Conservation (phyloP, 2,113 vertebrate species). For the Ardeotis arabs region DNA sequence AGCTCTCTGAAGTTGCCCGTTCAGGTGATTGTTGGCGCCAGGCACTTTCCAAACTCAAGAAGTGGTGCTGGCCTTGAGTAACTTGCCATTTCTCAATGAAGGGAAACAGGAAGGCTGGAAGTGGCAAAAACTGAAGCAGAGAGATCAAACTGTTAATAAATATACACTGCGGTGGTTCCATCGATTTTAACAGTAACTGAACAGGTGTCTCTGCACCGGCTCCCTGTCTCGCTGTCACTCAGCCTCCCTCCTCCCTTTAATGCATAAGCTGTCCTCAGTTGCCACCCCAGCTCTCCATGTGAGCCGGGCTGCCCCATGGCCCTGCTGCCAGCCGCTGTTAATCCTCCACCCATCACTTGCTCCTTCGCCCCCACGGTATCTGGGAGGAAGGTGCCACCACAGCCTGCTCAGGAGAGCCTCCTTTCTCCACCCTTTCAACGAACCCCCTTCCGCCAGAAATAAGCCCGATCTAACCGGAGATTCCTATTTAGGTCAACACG, state of each 20-base stretch:
- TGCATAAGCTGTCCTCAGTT: background rate
- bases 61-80: background rate
- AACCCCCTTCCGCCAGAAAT: background rate
- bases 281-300: background rate
- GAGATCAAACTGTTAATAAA: background rate
- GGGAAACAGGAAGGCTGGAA: background rate
- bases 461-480: background rate
- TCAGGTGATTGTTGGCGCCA: background rate
- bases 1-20: background rate
- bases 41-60: background rate
- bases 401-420: background rate
- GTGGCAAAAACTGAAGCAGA: background rate
- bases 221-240: background rate
- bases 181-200: background rate
- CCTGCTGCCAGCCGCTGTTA: background rate
- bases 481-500: background rate
- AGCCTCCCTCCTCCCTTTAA: background rate
- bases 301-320: background rate
- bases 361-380: background rate
- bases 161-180: background rate
- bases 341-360: background rate
- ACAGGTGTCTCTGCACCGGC: background rate
- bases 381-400: background rate
- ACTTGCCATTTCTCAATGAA: background rate
- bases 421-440: background rate